Evolutionary conservation across 2,888 invertebrate species (phyloP).

Genomic region (Drosophila kambysellisi): DNA sequence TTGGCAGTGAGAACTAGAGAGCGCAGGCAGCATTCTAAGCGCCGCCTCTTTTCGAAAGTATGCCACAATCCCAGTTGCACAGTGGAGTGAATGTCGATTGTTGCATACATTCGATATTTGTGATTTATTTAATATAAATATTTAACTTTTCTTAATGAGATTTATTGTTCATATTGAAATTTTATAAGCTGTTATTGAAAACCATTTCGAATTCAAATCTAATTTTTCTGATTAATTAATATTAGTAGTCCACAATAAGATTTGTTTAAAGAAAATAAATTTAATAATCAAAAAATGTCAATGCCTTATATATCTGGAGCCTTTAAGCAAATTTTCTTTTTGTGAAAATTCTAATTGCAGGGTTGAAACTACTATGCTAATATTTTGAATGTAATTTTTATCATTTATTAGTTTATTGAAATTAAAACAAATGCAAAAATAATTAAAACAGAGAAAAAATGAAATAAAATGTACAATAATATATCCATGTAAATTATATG

Average conservation of each 20-base stretch:
- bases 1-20: conserved; percentile 36
- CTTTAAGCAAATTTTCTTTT: neutral
- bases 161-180: neutral
- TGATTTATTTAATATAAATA: neutral
- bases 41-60: conserved; percentile 62
- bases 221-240: neutral
- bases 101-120: neutral
- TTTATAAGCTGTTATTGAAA: neutral
- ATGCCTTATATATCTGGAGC: neutral
- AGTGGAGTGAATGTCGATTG: conserved; percentile 19
- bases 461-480: neutral
- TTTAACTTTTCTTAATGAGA: neutral
- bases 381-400: neutral
- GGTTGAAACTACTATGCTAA: neutral
- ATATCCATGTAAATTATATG: neutral
- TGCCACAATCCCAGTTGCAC: conserved; percentile 22
- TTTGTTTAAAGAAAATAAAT: neutral
- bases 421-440: neutral
- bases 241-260: neutral
- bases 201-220: neutral
- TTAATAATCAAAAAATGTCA: neutral
- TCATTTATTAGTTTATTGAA: neutral
- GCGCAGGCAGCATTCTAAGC: conserved; percentile 44
- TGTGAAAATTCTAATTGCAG: neutral
- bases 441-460: neutral